Conservation (phyloP, 1,140 invertebrate species). For the Drosophila truncata region DNA sequence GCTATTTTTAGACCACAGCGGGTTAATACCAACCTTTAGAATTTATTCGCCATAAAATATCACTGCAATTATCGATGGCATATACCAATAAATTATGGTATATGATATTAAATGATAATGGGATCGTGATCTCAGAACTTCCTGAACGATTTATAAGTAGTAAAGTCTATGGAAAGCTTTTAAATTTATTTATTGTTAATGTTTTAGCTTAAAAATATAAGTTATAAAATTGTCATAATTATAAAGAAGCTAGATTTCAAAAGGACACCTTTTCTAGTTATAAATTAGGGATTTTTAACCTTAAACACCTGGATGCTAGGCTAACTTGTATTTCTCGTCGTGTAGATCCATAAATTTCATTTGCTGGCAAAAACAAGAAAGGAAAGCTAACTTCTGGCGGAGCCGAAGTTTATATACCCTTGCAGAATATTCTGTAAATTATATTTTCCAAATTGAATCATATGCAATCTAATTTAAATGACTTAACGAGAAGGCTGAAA, state of each 20-base stretch:
- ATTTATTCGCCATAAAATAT: conserved; percentile 27
- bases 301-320: neutral
- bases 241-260: too few species aligned
- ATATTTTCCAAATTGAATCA: too few species aligned
- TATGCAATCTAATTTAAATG: too few species aligned
- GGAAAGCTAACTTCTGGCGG: too few species aligned
- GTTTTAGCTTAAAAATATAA: neutral
- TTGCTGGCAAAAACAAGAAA: conserved; percentile 5
- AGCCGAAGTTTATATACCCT: too few species aligned
- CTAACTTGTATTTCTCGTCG: neutral
- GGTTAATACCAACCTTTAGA: conserved; percentile 45
- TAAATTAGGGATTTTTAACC: neutral
- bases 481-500: too few species aligned
- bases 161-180: too few species aligned
- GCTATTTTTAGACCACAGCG: conserved; percentile 60
- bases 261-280: neutral
- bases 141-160: neutral
- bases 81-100: neutral
- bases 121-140: neutral
- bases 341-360: neutral
- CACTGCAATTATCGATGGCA: conserved; percentile 10
- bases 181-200: neutral
- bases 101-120: neutral
- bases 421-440: too few species aligned
- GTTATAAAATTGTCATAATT: too few species aligned